Evolutionary conservation across 2,888 invertebrate genomes (phyloP), one percentile per base, ranked within the genome.

Genomic region (Drosophila putrida): DNA sequence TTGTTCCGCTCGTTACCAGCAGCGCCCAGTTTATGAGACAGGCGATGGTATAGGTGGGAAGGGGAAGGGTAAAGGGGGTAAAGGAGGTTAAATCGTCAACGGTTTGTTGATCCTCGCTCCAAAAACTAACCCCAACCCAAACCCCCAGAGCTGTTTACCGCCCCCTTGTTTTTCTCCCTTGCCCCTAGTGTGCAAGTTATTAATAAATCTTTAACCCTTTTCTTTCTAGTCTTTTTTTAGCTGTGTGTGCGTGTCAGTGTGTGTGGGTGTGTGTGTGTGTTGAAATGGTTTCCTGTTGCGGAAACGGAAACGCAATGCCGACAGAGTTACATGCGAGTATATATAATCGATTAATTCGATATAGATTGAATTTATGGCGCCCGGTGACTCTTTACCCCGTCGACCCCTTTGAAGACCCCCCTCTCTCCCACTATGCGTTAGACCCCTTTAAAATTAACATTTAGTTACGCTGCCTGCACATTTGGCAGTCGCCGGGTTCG

Each of bases 261-360:
- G 54, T 44, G 53, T 61, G 61, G 46, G 53, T 71, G 20, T 41
- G 55, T 50, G 54, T 66, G 65, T 50, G 61, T 72, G 74, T 71
- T 72, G 70, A 75, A 79, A 73, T 79, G 72, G 55, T 76, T 90
- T 85, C 80, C 82, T 82, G 85, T 88, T 89, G 90, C 91, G 91
- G 91, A 91, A 91, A 81, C 91, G 88, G 90, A 90, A 87, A 90
- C 87, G 89, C 88, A 90, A 85, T 90, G 91, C 90, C 86, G 90
- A 83, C 91, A 91, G 85, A 85, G 81, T 88, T 87, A 81, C 88
- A 74, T 69, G 68, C 85, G 81, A 65, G 80, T 59, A 60, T 51
- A 57, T 69, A 88, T 92, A 91, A 91, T 91, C 91, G 91, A 91
- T 91, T 91, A 91, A 92, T 91, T 92, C 90, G 90, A 91, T 91